These are phyloP conservation scores for Spongilla lacustris DNA, from an alignment of 37 sponge, comb jelly and placozoan species.

Conservation along the genomic window DNA sequence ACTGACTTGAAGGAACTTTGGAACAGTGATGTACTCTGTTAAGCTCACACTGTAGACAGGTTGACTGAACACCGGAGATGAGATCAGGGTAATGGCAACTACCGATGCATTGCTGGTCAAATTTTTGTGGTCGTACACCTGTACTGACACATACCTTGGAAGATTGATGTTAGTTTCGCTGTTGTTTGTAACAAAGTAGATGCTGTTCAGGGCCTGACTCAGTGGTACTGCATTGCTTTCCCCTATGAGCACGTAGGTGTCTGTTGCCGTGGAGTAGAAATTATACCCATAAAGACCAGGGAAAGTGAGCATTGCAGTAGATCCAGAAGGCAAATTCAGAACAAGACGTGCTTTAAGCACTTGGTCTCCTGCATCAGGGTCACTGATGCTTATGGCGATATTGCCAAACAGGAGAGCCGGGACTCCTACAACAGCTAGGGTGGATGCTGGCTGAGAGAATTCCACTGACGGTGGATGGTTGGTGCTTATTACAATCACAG, in stretches of 20 bases:
- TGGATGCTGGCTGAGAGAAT: conserved; percentile 27
- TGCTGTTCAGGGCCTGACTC: conserved; percentile 13
- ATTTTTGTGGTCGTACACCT: conserved; percentile 37
- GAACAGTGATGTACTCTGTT: conserved; percentile 18
- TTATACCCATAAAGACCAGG: conserved; percentile 20
- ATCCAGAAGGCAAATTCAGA: conserved; percentile 41
- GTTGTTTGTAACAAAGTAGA: conserved; percentile 32
- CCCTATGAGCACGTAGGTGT: conserved; percentile 11
- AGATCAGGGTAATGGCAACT: conserved; percentile 44
- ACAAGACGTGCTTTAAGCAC: conserved; percentile 38
- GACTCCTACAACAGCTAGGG: conserved; percentile 20
- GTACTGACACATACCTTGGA: conserved; percentile 40
- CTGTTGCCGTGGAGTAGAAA: neutral
- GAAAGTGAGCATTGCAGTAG: conserved; percentile 32
- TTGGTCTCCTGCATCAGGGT: conserved; percentile 54
- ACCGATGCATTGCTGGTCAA: conserved; percentile 35
- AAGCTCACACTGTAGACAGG: conserved; percentile 20
- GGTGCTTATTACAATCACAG: conserved; percentile 24
- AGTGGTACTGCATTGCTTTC: neutral
- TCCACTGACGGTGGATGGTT: conserved; percentile 48
- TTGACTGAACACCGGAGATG: neutral
- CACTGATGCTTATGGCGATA: conserved; percentile 30
- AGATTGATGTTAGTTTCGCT: neutral
- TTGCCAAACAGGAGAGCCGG: conserved; percentile 11
- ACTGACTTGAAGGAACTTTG: conserved; percentile 49